These are phyloP conservation scores for Penaeus japonicus DNA, from an alignment of 1,140 invertebrate genomes.

Conservation along the genomic window DNA sequence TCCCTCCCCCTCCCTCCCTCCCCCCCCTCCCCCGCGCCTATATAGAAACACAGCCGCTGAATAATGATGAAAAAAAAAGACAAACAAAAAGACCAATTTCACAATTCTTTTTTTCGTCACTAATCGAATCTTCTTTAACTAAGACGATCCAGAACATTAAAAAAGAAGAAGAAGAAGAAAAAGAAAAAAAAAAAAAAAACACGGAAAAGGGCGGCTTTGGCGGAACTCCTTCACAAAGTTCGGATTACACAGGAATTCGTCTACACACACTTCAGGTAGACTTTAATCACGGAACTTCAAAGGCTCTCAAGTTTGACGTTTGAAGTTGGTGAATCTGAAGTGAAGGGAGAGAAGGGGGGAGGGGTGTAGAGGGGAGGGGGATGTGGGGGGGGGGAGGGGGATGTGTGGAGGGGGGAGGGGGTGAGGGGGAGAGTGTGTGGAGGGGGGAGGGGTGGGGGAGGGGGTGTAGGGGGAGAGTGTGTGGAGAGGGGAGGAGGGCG, in stretches of 20 bases:
- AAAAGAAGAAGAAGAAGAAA: not conserved
- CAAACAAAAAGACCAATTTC: no score
- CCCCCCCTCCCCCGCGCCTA: no score
- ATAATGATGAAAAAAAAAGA: no score
- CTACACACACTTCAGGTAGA: not conserved
- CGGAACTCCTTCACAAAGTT: not conserved
- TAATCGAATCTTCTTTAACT: not conserved
- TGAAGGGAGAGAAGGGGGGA: not conserved
- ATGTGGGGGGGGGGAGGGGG: not conserved
- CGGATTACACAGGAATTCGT: not conserved
- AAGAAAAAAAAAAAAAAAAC: not conserved
- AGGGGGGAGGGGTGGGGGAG: no score
- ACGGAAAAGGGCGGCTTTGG: no score
- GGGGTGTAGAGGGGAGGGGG: not conserved
- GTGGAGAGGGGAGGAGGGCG: no score
- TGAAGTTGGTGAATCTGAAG: not conserved
- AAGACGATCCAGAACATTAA: not conserved
- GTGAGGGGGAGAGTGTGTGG: no score
- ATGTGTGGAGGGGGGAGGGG: not conserved
- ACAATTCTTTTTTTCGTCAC: no score
- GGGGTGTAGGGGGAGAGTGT: no score
- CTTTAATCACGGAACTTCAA: constrained; percentile 3
- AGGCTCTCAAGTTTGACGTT: not conserved
- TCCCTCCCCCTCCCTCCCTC: no score
- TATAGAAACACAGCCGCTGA: no score